phyloP scores from a whole-genome alignment of 2,888 invertebrate genomes.

The Drosophila acutilabella region DNA sequence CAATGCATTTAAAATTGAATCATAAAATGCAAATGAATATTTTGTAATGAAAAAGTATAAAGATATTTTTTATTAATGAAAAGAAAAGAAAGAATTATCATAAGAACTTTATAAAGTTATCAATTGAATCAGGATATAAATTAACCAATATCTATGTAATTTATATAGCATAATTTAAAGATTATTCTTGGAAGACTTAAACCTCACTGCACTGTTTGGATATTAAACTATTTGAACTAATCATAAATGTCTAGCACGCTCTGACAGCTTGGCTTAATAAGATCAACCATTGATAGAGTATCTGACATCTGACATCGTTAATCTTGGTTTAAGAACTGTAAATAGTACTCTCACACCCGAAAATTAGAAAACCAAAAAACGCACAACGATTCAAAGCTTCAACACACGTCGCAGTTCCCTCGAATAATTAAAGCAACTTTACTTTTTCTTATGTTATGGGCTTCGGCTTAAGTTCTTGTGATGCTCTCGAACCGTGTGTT shows the following conservation, averaged over 20 bases:
- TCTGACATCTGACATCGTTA: constrained; percentile 65
- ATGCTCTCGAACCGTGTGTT: constrained; percentile 27
- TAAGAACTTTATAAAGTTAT: too few species aligned
- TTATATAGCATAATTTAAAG: background rate
- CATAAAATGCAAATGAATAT: too few species aligned
- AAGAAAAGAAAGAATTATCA: too few species aligned
- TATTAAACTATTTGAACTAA: constrained; percentile 17
- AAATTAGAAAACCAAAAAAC: constrained; percentile 41
- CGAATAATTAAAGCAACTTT: constrained; percentile 64
- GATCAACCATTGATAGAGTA: constrained; percentile 44
- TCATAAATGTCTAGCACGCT: constrained; percentile 50
- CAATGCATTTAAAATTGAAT: too few species aligned
- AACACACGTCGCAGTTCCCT: constrained; percentile 62
- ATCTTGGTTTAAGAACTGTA: constrained; percentile 60
- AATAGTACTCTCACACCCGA: constrained; percentile 33
- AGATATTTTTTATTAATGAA: too few species aligned
- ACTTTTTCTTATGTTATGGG: background rate
- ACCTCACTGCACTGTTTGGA: background rate
- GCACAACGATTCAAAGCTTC: constrained; percentile 48
- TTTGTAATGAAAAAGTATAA: too few species aligned
- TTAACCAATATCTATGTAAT: background rate
- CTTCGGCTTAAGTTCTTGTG: constrained; percentile 16
- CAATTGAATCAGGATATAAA: too few species aligned
- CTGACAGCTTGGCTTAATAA: constrained; percentile 23
- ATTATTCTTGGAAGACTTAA: background rate